phyloP scores from a whole-genome alignment of 1,140 invertebrate species.

The Drosophila nasuta region DNA sequence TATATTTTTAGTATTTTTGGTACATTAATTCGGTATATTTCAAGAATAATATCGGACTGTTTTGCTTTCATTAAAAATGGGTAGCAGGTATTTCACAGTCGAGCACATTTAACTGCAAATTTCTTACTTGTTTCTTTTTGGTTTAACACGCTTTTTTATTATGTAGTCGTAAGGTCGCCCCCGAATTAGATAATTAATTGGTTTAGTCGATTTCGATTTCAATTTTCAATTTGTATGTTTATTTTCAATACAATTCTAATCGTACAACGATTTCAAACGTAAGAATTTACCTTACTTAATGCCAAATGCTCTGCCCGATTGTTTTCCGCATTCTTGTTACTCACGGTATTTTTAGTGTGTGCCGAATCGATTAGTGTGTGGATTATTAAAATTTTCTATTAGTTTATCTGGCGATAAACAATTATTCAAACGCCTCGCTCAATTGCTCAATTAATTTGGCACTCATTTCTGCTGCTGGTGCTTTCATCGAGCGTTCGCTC shows the following conservation, averaged over 20 bases:
- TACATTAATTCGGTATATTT: too few species aligned
- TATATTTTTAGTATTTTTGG: too few species aligned
- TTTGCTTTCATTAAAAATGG: too few species aligned
- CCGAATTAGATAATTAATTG: background rate
- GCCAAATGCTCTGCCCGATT: conserved; percentile 2
- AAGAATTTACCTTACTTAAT: conserved; percentile 10
- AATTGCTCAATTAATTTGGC: conserved; percentile 37
- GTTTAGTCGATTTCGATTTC: too few species aligned
- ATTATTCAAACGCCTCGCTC: conserved; percentile 27
- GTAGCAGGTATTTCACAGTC: too few species aligned
- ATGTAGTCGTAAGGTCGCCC: background rate
- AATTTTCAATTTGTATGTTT: background rate
- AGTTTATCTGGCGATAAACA: conserved; percentile 15
- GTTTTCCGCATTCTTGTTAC: conserved; percentile 6
- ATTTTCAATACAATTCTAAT: background rate
- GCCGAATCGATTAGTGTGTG: conserved; percentile 6
- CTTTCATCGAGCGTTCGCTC: background rate
- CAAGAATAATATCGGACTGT: too few species aligned
- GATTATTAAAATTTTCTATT: conserved; percentile 25
- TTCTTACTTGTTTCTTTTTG: too few species aligned
- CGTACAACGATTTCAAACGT: conserved; percentile 1
- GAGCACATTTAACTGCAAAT: too few species aligned
- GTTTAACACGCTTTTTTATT: background rate
- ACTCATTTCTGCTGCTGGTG: background rate
- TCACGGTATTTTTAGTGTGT: conserved; percentile 3